Base-by-base conservation (phyloP, 23 tunicate genomes). In the Trididemnum clinides region DNA sequence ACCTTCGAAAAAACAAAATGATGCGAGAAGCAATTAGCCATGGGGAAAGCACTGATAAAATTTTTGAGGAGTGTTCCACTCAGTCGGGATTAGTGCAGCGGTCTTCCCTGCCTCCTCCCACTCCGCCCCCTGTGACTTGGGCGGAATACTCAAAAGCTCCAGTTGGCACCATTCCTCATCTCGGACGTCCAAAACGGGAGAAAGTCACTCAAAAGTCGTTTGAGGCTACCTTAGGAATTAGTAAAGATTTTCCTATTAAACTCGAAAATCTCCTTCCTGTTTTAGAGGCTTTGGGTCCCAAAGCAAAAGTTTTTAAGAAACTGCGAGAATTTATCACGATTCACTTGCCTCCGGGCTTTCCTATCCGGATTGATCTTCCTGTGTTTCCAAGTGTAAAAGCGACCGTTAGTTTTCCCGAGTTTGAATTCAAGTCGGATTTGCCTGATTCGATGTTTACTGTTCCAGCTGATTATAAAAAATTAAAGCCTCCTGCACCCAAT, bases 331-430 rank as follows among this genome's bases (percentile, higher is more conserved):
- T 94, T 82, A 64, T 94, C 39, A 85, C 86, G 0, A 32, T 89
- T 39, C 76, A 76, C 2, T 71, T 94, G 38, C 98, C 98, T 64
- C 83, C 95, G 20, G 98, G 98, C 6, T 94, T 94, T 77, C 98
- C 98, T 19, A 95, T 94, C 29, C 88, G 94, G 23, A 74, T 94
- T 33, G 88, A 85, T 33, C 30, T 94, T 28, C 98, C 98, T 0
- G 71, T 94, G 5, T 85, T 94, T 35, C 98, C 98, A 0, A 89
- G 95, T 5, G 85, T 94, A 22, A 94, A 94, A 85, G 98, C 98
- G 10, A 85, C 90, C n/a, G 90, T 94, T 27, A 82, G 64, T 62
- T 94, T 94, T 81, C 85, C 90, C 0, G 85, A 86, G 50, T 94
- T 94, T 74, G 84, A 94, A 36, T 94, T 86, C 33, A 39, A 62